phyloP scores from a whole-genome alignment of 1,140 invertebrate genomes.

The Neomicropteryx cornuta region DNA sequence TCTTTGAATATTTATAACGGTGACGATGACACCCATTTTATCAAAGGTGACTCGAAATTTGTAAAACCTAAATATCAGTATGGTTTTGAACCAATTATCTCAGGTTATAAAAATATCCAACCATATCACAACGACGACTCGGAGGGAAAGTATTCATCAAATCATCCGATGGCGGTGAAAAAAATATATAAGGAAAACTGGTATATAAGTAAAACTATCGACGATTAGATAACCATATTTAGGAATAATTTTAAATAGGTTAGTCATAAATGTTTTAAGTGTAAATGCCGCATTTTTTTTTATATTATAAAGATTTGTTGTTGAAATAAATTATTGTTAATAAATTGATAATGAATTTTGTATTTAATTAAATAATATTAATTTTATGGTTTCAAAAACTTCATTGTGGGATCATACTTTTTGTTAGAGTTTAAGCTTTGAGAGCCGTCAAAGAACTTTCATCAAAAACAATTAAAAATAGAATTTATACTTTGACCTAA shows the following conservation, averaged over 20 bases:
- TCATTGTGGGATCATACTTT: too few relatives aligned
- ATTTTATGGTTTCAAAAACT: background rate
- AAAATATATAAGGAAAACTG: conserved; percentile 36
- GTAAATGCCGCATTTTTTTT: background rate
- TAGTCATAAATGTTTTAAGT: conserved; percentile 3
- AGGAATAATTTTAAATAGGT: conserved; percentile 28
- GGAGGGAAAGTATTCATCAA: conserved; percentile 25
- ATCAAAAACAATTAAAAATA: too few relatives aligned
- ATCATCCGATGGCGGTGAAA: conserved; percentile 28
- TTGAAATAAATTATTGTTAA: conserved; percentile 10
- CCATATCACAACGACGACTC: conserved; percentile 27
- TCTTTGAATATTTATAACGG: too few relatives aligned
- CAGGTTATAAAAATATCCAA: conserved; percentile 23
- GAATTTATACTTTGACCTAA: too few relatives aligned
- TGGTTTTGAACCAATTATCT: conserved; percentile 30
- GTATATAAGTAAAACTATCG: conserved; percentile 31
- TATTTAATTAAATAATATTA: conserved; percentile 8
- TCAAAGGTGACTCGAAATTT: too few relatives aligned
- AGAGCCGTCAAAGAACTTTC: too few relatives aligned
- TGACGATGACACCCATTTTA: too few relatives aligned
- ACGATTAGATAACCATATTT: conserved; percentile 18
- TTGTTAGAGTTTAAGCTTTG: too few relatives aligned
- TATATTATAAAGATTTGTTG: background rate
- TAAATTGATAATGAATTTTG: conserved; percentile 11
- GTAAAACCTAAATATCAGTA: conserved; percentile 36